These are phyloP conservation scores for Neogobius melanostomus DNA, from an alignment of 2,113 vertebrate species.

Conservation along the genomic window DNA sequence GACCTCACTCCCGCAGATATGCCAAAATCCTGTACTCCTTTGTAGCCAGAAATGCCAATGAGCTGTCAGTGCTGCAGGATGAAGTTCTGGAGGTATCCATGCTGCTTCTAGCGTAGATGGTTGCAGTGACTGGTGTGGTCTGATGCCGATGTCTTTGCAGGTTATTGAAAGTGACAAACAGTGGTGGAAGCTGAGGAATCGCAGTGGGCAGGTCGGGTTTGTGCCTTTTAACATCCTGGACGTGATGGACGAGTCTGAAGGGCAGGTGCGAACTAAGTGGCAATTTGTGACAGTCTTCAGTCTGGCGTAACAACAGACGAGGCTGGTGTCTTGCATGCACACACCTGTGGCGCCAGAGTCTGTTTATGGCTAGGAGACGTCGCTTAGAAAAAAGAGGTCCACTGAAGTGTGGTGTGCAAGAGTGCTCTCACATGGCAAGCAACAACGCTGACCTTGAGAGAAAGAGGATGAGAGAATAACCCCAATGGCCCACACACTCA, in stretches of 20 bases:
- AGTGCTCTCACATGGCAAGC: too few species aligned
- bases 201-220: slow-evolving; percentile 88
- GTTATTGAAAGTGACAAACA: slow-evolving; percentile 91
- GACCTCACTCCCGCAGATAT: slow-evolving; percentile 78
- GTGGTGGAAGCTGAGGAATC: slow-evolving; percentile 94
- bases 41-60: slow-evolving; percentile 89
- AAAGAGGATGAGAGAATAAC: too few species aligned
- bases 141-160: slow-evolving; percentile 61
- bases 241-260: slow-evolving; percentile 81
- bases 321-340: too few species aligned
- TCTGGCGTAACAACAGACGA: too few species aligned
- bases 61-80: slow-evolving; percentile 91
- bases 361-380: too few species aligned
- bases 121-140: slow-evolving; percentile 1
- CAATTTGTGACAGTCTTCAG: too few species aligned
- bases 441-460: too few species aligned
- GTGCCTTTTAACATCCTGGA: slow-evolving; percentile 90
- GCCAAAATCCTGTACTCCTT: slow-evolving; percentile 92
- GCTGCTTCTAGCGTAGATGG: background rate
- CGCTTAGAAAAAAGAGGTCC: too few species aligned
- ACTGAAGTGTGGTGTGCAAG: too few species aligned
- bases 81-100: slow-evolving; percentile 88
- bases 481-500: too few species aligned
- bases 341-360: too few species aligned
- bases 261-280: slow-evolving; percentile 50